Evolutionary conservation across 2,113 vertebrate genomes (phyloP).

Genomic region (Tyto alba): DNA sequence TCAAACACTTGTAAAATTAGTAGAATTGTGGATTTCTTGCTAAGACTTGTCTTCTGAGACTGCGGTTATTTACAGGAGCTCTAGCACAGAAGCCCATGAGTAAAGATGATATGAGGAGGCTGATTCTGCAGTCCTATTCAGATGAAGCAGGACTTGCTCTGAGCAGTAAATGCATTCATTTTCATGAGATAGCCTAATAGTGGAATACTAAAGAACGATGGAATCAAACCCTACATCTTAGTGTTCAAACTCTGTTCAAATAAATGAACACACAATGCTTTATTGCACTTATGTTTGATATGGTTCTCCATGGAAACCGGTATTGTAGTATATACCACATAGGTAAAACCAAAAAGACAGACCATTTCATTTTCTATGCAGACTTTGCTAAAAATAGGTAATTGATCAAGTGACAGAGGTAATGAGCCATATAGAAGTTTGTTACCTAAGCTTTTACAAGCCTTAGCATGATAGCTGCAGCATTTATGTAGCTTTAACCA

Average conservation of each 20-base stretch:
- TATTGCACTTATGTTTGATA: not conserved
- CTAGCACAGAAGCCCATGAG: not conserved
- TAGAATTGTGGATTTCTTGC: conserved; percentile 21
- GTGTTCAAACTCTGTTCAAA: not conserved
- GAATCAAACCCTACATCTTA: not conserved
- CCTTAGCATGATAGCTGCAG: not conserved
- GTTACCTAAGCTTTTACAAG: not conserved
- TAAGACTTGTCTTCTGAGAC: conserved; percentile 31
- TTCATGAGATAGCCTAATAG: not conserved
- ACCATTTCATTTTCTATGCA: not conserved
- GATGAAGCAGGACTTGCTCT: conserved; percentile 1
- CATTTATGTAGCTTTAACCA: not conserved
- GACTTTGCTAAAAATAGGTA: not conserved
- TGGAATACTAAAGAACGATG: not conserved
- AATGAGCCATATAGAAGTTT: not conserved
- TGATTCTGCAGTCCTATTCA: not conserved
- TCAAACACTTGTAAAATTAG: conserved; percentile 6
- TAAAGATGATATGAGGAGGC: not conserved
- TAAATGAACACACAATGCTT: not conserved
- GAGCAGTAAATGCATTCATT: not conserved
- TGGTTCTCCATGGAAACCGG: not conserved
- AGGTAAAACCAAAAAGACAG: not conserved
- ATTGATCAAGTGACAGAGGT: not conserved
- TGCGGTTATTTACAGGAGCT: conserved; percentile 22
- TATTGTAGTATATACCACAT: not conserved